These are phyloP conservation scores for Sebastes glaucus DNA, from an alignment of 2,797 vertebrate species.

Conservation along the genomic window DNA sequence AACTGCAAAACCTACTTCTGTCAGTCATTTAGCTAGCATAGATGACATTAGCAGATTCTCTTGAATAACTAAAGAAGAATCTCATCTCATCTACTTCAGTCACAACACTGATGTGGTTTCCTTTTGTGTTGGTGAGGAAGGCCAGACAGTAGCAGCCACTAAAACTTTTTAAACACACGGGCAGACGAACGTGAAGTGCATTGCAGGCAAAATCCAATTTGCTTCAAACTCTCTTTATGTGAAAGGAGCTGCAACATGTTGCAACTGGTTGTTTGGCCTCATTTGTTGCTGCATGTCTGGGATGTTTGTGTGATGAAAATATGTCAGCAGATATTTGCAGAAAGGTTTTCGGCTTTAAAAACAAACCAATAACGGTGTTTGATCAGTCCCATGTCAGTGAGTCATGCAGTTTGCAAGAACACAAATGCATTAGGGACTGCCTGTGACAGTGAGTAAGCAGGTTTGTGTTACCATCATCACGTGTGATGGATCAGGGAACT, in stretches of 20 bases:
- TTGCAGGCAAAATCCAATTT: background rate
- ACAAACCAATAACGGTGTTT: background rate
- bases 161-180: background rate
- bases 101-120: background rate
- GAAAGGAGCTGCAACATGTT: background rate
- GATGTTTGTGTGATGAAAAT: background rate
- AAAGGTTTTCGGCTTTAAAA: background rate
- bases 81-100: too few relatives aligned
- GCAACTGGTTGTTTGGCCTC: background rate
- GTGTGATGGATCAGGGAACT: background rate
- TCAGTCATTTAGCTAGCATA: slow-evolving; percentile 33
- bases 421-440: background rate
- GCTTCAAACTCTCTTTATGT: background rate
- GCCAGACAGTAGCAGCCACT: background rate
- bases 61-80: background rate
- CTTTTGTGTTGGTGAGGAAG: background rate
- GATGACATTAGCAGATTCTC: slow-evolving; percentile 4
- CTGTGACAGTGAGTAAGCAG: background rate
- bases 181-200: background rate
- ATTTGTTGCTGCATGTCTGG: background rate
- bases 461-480: background rate
- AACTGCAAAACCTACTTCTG: slow-evolving; percentile 47
- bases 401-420: background rate
- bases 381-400: background rate
- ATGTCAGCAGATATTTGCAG: background rate